Evolutionary conservation across 2,888 invertebrate species (phyloP), one percentile per base, ranked within the genome.

Genomic region (Eupithecia abbreviata): DNA sequence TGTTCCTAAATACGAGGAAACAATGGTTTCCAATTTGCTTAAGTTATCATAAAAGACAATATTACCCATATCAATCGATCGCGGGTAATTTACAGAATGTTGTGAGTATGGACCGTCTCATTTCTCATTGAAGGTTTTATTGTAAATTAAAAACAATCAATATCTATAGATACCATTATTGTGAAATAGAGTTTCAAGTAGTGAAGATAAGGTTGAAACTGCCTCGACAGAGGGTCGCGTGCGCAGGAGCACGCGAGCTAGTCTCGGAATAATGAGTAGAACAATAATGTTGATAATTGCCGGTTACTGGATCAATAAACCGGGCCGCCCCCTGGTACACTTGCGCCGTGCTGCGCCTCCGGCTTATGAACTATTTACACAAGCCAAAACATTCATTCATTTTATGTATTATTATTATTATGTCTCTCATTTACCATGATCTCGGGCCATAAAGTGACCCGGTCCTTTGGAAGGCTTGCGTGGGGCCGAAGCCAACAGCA

Each of bases 251-350:
- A 79, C 78, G 81, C 77, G 73, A 80, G 4, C 42, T 58, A 43
- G 67, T 67, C 15, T 15, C 71, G 70, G 41, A 72, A 69, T 73
- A 71, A 72, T 71, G 55, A 73, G 55, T 71, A 55, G 49, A 18
- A 74, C 62, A 68, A 58, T 72, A 77, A 73, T 71, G 49, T 42
- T 72, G 70, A 75, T 77, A 73, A 73, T 77, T 73, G 75, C 66
- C 55, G 66, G 30, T 76, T 49, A 77, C 68, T 79, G 58, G 77
- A 79, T 79, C 70, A 79, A 73, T 77, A 77, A 77, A 77, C 75
- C 77, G 75, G 70, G 77, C 70, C 77, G 74, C 9, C 65, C 70
- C 62, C 47, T 62, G 72, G 69, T 65, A 47, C 67, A 49, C 77
- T 72, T 47, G 69, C 51, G 55, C 72, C 18, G 69, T 70, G 55